phyloP scores from a whole-genome alignment of 2,888 invertebrate species.

The Platycheirus rosarum region DNA sequence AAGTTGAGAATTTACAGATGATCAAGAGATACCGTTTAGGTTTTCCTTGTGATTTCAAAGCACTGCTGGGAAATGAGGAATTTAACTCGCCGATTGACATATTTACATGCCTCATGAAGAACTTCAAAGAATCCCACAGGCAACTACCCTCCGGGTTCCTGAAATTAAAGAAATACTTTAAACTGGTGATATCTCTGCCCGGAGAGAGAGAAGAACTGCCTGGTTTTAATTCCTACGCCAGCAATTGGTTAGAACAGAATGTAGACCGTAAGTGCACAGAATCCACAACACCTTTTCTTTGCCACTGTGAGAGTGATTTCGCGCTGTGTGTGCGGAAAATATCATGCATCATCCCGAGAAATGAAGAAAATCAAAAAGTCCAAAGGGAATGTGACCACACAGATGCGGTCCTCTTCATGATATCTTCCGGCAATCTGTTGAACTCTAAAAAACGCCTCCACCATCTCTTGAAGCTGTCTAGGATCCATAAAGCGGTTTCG shows the following conservation, averaged over 20 bases:
- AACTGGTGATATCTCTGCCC: conserved; percentile 79
- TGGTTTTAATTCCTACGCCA: conserved; percentile 78
- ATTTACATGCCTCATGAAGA: conserved; percentile 76
- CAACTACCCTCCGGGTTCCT: conserved; percentile 73
- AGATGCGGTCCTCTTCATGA: conserved; percentile 79
- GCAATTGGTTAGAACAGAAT: conserved; percentile 77
- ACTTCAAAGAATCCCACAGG: conserved; percentile 64
- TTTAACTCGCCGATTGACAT: conserved; percentile 76
- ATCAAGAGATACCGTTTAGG: conserved; percentile 84
- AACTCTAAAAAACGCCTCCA: conserved; percentile 77
- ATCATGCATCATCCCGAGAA: conserved; percentile 76
- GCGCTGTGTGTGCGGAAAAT: conserved; percentile 80
- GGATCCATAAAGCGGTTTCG: conserved; percentile 76
- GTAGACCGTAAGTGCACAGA: neutral
- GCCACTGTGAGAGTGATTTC: conserved; percentile 76
- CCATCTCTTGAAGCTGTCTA: conserved; percentile 76
- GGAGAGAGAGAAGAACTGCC: conserved; percentile 76
- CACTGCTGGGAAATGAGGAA: conserved; percentile 66
- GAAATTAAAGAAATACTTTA: conserved; percentile 77
- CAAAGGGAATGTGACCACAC: conserved; percentile 77
- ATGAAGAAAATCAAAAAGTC: conserved; percentile 77
- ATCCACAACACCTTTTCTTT: conserved; percentile 75
- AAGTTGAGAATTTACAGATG: conserved; percentile 82
- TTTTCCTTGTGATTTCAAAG: conserved; percentile 78
- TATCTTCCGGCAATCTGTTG: conserved; percentile 73